A percentile compares a stretch with the other conserved stretches of the same genome.
These are phyloP conservation scores for Setophaga kirtlandii DNA, from an alignment of 2,113 vertebrate genomes.

Conservation along the genomic window DNA sequence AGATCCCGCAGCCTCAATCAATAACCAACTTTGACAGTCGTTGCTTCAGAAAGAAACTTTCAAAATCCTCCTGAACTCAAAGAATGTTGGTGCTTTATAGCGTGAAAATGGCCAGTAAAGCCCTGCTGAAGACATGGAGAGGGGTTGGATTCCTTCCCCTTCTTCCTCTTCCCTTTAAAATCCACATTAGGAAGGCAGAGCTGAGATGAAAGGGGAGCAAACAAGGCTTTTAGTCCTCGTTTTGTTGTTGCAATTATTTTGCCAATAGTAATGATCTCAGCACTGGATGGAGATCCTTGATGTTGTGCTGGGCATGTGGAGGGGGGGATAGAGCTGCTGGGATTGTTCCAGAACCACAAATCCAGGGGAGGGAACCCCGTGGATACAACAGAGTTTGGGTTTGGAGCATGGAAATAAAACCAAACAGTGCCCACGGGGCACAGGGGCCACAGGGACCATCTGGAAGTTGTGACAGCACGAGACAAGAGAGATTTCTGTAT, in stretches of 20 bases:
- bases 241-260: slow-evolving; percentile 67
- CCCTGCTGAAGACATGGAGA: neutral
- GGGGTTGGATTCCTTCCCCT: neutral
- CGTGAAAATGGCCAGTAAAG: neutral
- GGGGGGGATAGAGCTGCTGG: neutral
- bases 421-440: rapidly evolving
- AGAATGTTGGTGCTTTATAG: neutral
- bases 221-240: slow-evolving; percentile 48
- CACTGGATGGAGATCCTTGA: neutral
- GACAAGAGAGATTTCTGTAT: neutral
- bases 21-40: slow-evolving; percentile 63
- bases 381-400: rapidly evolving
- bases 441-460: rapidly evolving
- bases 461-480: rapidly evolving
- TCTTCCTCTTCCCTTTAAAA: neutral
- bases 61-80: slow-evolving; percentile 19
- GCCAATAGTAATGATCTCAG: slow-evolving; percentile 66
- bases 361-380: rapidly evolving
- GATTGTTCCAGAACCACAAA: neutral
- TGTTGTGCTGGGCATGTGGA: neutral
- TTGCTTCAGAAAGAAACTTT: slow-evolving; percentile 50
- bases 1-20: slow-evolving; percentile 54
- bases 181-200: neutral
- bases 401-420: neutral
- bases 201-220: slow-evolving; percentile 53